Percentiles rank a stretch among this genome's conserved stretches.
Evolutionary conservation across 2,888 invertebrate genomes (phyloP).

Genomic region (Mycogona germanica): DNA sequence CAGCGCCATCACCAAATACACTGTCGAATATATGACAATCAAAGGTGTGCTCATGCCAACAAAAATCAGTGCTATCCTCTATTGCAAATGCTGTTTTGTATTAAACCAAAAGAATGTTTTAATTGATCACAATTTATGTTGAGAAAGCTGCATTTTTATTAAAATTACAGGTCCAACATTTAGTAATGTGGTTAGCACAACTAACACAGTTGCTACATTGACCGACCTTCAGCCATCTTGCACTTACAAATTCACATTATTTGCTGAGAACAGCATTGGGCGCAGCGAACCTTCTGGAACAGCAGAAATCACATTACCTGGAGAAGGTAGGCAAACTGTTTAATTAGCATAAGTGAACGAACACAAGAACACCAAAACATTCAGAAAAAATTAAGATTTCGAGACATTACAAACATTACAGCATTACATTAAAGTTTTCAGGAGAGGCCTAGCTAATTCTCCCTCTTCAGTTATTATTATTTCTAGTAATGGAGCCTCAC

Average conservation of each 20-base stretch:
- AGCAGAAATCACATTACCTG: slow-evolving; percentile 2
- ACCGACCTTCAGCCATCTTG: slow-evolving; percentile 8
- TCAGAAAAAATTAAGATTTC: too few species aligned
- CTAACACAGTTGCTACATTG: neutral
- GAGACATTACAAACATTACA: neutral
- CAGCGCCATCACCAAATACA: slow-evolving; percentile 5
- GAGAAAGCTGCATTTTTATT: too few species aligned
- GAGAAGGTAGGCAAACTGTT: slow-evolving; percentile 11
- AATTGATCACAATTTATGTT: too few species aligned
- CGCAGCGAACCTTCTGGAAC: slow-evolving; percentile 1
- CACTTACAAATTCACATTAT: slow-evolving; percentile 5
- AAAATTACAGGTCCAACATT: neutral
- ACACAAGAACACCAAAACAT: too few species aligned
- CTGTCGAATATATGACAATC: neutral
- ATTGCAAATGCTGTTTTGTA: too few species aligned
- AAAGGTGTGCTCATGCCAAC: too few species aligned
- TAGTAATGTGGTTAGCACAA: neutral
- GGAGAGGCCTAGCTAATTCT: too few species aligned
- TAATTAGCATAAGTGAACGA: neutral
- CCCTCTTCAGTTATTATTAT: too few species aligned
- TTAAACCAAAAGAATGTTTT: too few species aligned
- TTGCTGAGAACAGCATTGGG: slow-evolving; percentile 13
- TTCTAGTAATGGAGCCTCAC: too few species aligned
- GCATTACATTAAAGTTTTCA: neutral
- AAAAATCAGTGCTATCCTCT: too few species aligned